Evolutionary conservation across 1,140 invertebrate species (phyloP), one percentile per base, ranked within the genome.

Genomic region (Melipona quadrifasciata): DNA sequence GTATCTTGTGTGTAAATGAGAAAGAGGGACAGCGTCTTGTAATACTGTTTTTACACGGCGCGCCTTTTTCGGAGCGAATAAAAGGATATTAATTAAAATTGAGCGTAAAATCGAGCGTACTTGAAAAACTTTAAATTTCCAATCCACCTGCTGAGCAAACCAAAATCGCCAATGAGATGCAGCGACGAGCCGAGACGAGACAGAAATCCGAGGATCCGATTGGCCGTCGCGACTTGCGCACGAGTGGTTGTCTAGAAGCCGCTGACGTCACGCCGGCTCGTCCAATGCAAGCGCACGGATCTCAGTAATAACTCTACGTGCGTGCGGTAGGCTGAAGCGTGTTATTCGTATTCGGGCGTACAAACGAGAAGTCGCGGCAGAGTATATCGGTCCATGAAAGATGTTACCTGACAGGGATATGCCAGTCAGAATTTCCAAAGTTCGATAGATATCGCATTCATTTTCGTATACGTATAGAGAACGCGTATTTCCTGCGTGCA

Each of bases 81-180:
- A 80, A 80, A 24, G 5, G 34, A 61, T 72, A 71, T 47, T 71
- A 71, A 80, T 71, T 39, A 47, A 71, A 58, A 0, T 12, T 47
- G 24, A 47, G 39, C 6, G 5, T 17, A 64, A 19, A 19, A 51
- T 31, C 1, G 55, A 68, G 34, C 27, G 24, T 55, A 14, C 16
- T 67, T 21, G 39, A 51, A 31, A 51, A 47, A 79, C 39, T 82
- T 84, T 24, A 84, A 84, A 84, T 84, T 73, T 84, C 51, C 73
- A 65, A 85, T 87, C 78, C 87, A 88, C 87, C 86, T 85, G 86
- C 77, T 85, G 61, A 74, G 76, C 53, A 47, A 58, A 4, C 16
- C 34, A 19, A 67, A 55, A 34, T 58, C 68, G 31, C 86, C 74
- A 87, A 82, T 87, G 57, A 57, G 39, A 2, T 47, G 8, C 0